phyloP scores from a whole-genome alignment of 2,888 invertebrate genomes.

The Drosophila austrosaltans region DNA sequence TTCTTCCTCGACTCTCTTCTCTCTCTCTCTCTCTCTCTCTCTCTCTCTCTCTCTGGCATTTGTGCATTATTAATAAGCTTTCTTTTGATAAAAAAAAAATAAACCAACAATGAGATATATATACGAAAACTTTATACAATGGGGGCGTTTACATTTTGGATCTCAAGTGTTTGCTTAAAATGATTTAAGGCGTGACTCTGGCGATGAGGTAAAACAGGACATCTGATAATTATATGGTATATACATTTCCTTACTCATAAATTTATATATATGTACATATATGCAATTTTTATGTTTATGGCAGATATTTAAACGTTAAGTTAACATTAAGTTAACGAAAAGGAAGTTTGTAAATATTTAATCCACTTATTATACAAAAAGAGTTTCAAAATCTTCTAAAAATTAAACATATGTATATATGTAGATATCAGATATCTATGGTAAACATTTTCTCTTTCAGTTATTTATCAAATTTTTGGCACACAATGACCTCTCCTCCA shows the following conservation, averaged over 20 bases:
- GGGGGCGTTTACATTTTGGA: slow-evolving; percentile 45
- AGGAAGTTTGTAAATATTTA: too few relatives aligned
- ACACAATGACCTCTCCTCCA: too few relatives aligned
- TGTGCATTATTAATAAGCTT: slow-evolving; percentile 73
- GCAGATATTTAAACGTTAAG: neutral
- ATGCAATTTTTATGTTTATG: neutral
- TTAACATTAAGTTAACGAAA: neutral
- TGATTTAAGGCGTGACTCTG: slow-evolving; percentile 65
- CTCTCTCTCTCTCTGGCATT: slow-evolving; percentile 32
- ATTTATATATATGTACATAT: neutral
- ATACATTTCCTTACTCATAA: neutral
- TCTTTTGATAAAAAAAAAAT: slow-evolving; percentile 56
- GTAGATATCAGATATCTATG: too few relatives aligned
- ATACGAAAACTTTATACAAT: slow-evolving; percentile 1
- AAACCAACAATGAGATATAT: slow-evolving; percentile 36
- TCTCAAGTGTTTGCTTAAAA: slow-evolving; percentile 65
- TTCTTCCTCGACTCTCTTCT: neutral
- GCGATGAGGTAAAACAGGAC: slow-evolving; percentile 58
- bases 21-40: too few relatives aligned
- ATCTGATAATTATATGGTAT: slow-evolving; percentile 56
- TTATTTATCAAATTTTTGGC: too few relatives aligned
- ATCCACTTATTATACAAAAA: too few relatives aligned
- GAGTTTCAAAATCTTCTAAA: too few relatives aligned
- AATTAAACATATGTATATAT: too few relatives aligned
- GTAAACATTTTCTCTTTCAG: too few relatives aligned